Conservation (phyloP, 2,888 invertebrate species). For the Hetaerina titia region DNA sequence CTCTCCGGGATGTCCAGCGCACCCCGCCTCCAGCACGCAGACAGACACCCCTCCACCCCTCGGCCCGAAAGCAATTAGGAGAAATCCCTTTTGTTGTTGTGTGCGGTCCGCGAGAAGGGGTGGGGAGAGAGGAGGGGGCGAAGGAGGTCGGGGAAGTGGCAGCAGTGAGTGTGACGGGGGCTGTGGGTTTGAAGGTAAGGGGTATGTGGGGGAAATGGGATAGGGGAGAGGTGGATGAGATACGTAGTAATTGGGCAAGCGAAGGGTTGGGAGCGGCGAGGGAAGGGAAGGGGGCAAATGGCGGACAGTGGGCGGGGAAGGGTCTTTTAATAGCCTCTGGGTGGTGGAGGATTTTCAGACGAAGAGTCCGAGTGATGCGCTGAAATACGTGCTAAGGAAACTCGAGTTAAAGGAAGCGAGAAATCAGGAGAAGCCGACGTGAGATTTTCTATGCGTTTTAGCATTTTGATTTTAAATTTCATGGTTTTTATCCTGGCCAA, state of each 20-base stretch:
- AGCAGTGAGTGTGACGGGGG: too few species aligned
- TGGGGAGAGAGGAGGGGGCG: not conserved
- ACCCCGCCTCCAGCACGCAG: not conserved
- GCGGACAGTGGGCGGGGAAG: not conserved
- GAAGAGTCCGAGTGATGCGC: not conserved
- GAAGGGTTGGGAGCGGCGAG: not conserved
- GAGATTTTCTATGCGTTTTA: not conserved
- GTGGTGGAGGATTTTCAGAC: not conserved
- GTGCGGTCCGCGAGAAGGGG: not conserved
- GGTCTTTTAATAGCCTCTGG: not conserved
- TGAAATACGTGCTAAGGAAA: not conserved
- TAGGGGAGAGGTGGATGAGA: not conserved
- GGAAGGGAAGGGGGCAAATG: not conserved
- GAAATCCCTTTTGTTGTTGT: constrained; percentile 53
- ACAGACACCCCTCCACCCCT: not conserved
- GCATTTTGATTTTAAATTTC: not conserved
- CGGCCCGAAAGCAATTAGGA: constrained; percentile 20
- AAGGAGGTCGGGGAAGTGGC: not conserved
- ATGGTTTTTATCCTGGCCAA: not conserved
- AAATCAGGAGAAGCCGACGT: not conserved
- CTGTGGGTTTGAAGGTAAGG: too few species aligned
- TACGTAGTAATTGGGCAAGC: not conserved
- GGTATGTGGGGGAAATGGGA: not conserved
- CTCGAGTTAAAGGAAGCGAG: not conserved
- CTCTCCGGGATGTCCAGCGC: constrained; percentile 5